Percentiles rank a stretch among this genome's conserved stretches.
Evolutionary conservation across 2,113 vertebrate species (phyloP).

Genomic region (Channa argus): DNA sequence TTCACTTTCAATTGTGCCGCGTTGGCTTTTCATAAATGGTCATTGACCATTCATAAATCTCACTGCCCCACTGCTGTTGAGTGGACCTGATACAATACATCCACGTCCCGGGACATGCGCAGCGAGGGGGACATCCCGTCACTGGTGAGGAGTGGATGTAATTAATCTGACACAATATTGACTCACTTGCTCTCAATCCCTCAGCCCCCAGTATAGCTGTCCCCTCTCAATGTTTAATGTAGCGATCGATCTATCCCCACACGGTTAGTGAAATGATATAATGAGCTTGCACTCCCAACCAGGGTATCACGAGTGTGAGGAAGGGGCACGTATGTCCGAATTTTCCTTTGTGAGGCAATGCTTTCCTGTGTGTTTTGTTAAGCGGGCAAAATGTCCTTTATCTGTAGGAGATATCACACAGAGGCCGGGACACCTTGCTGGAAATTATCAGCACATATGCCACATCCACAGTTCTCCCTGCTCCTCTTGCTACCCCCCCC

Average conservation of each 20-base stretch:
- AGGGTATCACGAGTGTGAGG: constrained; percentile 36
- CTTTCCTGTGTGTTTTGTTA: neutral
- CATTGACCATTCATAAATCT: constrained; percentile 75
- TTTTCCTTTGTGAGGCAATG: neutral
- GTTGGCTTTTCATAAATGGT: constrained; percentile 73
- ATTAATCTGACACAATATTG: constrained; percentile 83
- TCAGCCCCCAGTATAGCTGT: constrained; percentile 78
- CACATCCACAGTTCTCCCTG: constrained; percentile 53
- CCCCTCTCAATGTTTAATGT: constrained; percentile 85
- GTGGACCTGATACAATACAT: constrained; percentile 61
- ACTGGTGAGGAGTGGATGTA: constrained; percentile 67
- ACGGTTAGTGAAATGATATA: constrained; percentile 80
- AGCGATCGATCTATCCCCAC: constrained; percentile 73
- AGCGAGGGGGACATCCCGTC: constrained; percentile 62
- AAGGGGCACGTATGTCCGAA: constrained; percentile 3
- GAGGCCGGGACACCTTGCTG: constrained; percentile 57
- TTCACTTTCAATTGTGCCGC: constrained; percentile 68
- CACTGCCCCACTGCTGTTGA: constrained; percentile 24
- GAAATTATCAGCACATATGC: constrained; percentile 53
- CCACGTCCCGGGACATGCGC: constrained; percentile 61
- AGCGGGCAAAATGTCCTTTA: constrained; percentile 37
- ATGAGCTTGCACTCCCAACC: constrained; percentile 66
- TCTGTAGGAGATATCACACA: constrained; percentile 63
- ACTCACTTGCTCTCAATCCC: constrained; percentile 74
- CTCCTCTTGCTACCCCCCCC: constrained; percentile 9